Percentiles rank a stretch among this genome's conserved stretches.
phyloP scores from a whole-genome alignment of 2,888 invertebrate species.

The Ophion costatus region DNA sequence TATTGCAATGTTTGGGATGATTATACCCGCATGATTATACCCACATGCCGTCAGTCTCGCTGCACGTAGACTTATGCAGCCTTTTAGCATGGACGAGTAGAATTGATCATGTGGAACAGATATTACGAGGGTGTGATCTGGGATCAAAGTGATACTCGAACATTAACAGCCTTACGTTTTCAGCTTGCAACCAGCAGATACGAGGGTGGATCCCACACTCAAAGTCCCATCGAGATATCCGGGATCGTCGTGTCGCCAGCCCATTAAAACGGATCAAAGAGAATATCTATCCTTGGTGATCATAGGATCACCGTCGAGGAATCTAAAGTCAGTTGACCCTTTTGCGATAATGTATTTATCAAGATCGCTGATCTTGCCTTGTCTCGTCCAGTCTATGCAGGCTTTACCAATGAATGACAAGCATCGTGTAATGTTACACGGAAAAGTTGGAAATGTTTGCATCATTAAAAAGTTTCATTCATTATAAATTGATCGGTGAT shows the following conservation, averaged over 20 bases:
- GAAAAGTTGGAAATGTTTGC: background rate
- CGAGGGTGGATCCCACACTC: background rate
- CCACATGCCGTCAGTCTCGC: background rate
- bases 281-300: background rate
- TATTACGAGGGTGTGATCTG: slow-evolving; percentile 26
- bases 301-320: background rate
- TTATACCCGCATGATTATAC: background rate
- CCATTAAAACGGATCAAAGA: background rate
- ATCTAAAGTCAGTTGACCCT: background rate
- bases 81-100: slow-evolving; percentile 6
- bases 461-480: background rate
- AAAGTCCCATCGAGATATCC: background rate
- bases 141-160: slow-evolving; percentile 30
- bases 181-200: background rate
- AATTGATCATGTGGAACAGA: slow-evolving; percentile 18
- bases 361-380: background rate
- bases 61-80: background rate
- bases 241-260: background rate
- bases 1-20: background rate
- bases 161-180: background rate
- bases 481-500: too few relatives aligned
- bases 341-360: background rate
- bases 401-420: background rate
- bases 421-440: background rate
- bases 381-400: background rate